Evolutionary conservation across 2,888 invertebrate genomes (phyloP).

Genomic region (Plebejus anna): DNA sequence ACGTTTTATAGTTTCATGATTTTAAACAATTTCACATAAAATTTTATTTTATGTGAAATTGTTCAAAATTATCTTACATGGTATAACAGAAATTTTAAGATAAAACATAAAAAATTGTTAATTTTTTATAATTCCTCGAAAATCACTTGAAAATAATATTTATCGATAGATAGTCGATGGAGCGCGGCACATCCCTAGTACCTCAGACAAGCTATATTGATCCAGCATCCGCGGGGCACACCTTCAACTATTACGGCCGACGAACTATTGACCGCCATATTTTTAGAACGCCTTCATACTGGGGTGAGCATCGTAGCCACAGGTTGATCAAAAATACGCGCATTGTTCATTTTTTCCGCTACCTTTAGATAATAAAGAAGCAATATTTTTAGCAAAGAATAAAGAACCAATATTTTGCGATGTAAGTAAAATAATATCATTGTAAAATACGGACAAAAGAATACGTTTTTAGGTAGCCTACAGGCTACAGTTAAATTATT

Average conservation of each 20-base stretch:
- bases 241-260: conserved; percentile 48
- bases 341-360: conserved; percentile 17
- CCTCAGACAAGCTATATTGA: conserved; percentile 67
- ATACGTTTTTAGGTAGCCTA: background rate
- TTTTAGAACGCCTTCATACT: conserved; percentile 30
- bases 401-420: background rate
- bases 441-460: background rate
- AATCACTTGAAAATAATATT: background rate
- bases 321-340: conserved; percentile 22
- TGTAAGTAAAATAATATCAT: background rate
- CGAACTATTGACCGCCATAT: conserved; percentile 57
- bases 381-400: conserved; percentile 14
- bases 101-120: background rate
- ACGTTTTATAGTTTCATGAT: background rate
- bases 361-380: background rate
- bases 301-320: conserved; percentile 21
- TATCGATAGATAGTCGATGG: background rate
- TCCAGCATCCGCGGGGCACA: conserved; percentile 60
- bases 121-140: background rate
- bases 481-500: no score
- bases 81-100: background rate
- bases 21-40: background rate
- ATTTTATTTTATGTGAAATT: no score
- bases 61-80: background rate
- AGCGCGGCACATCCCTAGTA: conserved; percentile 48